Conservation (phyloP, 2,888 invertebrate species). For the Chelonus formosanus region DNA sequence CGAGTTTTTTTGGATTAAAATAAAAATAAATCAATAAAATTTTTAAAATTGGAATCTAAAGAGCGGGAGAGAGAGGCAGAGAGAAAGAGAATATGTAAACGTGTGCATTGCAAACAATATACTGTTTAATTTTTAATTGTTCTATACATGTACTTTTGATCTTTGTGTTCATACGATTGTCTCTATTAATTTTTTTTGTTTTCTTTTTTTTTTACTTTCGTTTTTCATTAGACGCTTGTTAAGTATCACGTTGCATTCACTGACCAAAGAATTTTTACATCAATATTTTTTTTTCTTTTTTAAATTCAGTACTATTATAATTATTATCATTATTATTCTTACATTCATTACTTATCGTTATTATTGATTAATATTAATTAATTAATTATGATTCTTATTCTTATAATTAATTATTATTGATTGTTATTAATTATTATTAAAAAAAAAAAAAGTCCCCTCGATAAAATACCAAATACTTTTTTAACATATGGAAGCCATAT, state of each 20-base stretch:
- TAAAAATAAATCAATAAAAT: constrained; percentile 33
- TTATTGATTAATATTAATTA: no score
- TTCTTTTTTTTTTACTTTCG: constrained; percentile 18
- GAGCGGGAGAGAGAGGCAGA: constrained; percentile 27
- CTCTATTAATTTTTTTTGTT: constrained; percentile 21
- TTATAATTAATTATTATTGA: no score
- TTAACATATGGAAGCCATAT: neutral
- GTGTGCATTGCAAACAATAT: constrained; percentile 46
- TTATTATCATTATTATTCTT: no score
- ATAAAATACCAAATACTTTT: no score
- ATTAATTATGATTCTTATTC: no score
- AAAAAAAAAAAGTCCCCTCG: no score
- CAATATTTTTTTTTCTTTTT: neutral
- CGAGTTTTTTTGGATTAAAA: constrained; percentile 25
- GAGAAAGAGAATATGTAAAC: constrained; percentile 38
- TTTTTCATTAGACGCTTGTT: constrained; percentile 11
- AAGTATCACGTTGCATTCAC: constrained; percentile 20
- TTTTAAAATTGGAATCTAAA: constrained; percentile 23
- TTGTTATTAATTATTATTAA: no score
- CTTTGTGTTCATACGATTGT: constrained; percentile 28
- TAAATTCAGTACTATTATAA: no score
- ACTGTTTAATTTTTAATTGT: constrained; percentile 20
- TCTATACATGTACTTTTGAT: constrained; percentile 24
- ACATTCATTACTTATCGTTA: no score
- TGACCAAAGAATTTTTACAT: constrained; percentile 6